These are phyloP conservation scores for Platysteira castanea DNA, from an alignment of 2,113 vertebrate species.

Conservation along the genomic window DNA sequence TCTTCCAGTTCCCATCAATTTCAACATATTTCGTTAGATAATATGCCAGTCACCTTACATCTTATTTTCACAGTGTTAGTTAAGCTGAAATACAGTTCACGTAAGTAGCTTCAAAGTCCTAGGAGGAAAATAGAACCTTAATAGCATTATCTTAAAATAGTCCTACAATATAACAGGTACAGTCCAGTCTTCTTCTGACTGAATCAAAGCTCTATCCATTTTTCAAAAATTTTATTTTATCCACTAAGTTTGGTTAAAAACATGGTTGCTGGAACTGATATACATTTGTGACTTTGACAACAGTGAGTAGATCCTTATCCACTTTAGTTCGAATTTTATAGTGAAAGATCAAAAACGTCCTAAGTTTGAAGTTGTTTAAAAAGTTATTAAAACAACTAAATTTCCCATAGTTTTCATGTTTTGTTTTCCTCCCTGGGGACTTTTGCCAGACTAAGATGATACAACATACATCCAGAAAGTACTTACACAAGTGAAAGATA, in stretches of 20 bases:
- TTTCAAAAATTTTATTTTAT: background rate
- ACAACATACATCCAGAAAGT: background rate
- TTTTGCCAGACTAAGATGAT: background rate
- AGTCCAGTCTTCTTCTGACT: background rate
- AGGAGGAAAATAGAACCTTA: background rate
- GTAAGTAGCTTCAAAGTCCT: background rate
- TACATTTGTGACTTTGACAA: background rate
- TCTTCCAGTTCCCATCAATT: background rate
- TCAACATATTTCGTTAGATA: background rate
- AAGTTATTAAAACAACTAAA: background rate
- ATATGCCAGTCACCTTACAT: background rate
- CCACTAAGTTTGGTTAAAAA: background rate
- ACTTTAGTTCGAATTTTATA: background rate
- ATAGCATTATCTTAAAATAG: background rate
- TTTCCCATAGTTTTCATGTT: background rate
- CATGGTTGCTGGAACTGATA: background rate
- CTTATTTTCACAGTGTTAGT: background rate
- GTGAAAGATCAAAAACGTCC: background rate
- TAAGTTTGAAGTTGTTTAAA: background rate
- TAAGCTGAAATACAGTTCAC: background rate
- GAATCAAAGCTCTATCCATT: background rate
- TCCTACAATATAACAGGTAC: background rate
- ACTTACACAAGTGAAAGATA: background rate
- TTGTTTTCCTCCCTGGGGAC: background rate
- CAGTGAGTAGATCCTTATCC: background rate